A percentile compares a stretch with the other conserved stretches of the same genome.
phyloP scores from a whole-genome alignment of 2,888 invertebrate species.

The Volucella inflata region DNA sequence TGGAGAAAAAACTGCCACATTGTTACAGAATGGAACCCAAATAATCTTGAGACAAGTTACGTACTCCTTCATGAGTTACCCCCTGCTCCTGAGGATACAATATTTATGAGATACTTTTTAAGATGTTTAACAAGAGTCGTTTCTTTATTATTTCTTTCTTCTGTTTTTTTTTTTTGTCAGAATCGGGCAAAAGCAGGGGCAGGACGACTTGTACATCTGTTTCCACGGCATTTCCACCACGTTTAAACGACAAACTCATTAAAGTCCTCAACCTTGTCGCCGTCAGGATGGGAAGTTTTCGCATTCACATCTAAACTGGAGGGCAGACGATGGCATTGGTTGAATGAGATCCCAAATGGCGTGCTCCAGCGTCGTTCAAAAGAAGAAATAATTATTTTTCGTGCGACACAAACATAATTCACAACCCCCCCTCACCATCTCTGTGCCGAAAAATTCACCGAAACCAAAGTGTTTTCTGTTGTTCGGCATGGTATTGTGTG shows the following conservation, averaged over 20 bases:
- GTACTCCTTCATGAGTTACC: conserved; percentile 11
- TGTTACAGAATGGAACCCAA: conserved; percentile 44
- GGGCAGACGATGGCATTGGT: conserved; percentile 17
- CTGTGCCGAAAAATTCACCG: conserved; percentile 51
- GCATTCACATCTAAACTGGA: conserved; percentile 45
- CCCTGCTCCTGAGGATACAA: conserved; percentile 46
- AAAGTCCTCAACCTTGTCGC: conserved; percentile 73
- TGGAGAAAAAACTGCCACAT: conserved; percentile 30
- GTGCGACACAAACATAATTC: conserved; percentile 81
- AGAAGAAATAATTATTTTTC: conserved; percentile 81
- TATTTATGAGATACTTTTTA: conserved; percentile 74
- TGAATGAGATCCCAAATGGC: conserved; percentile 49
- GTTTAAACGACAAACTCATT: conserved; percentile 73
- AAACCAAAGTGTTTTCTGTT: conserved; percentile 65
- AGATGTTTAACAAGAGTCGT: conserved; percentile 67
- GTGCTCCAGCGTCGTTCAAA: conserved; percentile 59
- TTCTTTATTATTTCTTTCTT: conserved; percentile 4
- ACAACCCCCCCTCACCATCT: conserved; percentile 64
- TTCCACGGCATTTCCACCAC: conserved; percentile 55
- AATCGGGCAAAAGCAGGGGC: neutral
- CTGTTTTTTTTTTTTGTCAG: neutral
- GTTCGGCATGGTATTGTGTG: conserved; percentile 16
- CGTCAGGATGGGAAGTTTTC: conserved; percentile 39
- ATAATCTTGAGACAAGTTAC: conserved; percentile 45
- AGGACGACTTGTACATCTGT: conserved; percentile 67